phyloP scores from a whole-genome alignment of 2,113 vertebrate genomes.

The Lepus europaeus region DNA sequence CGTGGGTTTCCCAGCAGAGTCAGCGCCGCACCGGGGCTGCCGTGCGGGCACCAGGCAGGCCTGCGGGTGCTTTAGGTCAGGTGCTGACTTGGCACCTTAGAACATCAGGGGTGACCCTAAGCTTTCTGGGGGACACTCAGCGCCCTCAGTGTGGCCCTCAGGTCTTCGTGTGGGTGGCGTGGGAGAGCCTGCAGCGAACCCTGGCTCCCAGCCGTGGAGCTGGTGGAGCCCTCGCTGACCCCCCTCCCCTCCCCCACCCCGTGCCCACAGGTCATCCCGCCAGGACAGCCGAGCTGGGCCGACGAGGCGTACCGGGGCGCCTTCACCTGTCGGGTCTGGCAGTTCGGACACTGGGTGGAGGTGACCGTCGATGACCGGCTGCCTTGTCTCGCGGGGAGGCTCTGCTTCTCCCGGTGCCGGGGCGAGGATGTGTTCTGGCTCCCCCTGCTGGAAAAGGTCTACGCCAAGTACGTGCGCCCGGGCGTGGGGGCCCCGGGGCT shows the following conservation, averaged over 20 bases:
- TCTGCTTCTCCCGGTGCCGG: slow-evolving; percentile 96
- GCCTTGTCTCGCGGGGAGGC: slow-evolving; percentile 93
- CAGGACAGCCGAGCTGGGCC: slow-evolving; percentile 93
- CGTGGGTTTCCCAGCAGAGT: too few species aligned
- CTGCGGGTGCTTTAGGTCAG: too few species aligned
- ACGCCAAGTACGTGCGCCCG: slow-evolving; percentile 93
- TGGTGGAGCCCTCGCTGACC: background rate
- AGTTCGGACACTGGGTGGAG: slow-evolving; percentile 94
- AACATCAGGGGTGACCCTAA: too few species aligned
- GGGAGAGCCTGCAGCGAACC: too few species aligned
- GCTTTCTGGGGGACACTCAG: too few species aligned
- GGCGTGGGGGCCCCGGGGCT: background rate
- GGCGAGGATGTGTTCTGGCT: slow-evolving; percentile 95
- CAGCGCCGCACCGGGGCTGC: too few species aligned
- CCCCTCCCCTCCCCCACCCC: background rate
- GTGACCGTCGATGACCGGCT: slow-evolving; percentile 94
- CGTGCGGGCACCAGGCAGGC: too few species aligned
- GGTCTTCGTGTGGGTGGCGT: too few species aligned
- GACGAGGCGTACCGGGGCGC: slow-evolving; percentile 91
- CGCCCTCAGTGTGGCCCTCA: too few species aligned
- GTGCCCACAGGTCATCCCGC: slow-evolving; percentile 91
- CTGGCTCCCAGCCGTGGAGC: too few species aligned
- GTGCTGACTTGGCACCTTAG: too few species aligned
- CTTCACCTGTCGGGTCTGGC: slow-evolving; percentile 94
- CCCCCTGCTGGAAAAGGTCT: slow-evolving; percentile 96